Base-by-base conservation (phyloP, 2,888 invertebrate genomes). In the Zaprionus bogoriensis region DNA sequence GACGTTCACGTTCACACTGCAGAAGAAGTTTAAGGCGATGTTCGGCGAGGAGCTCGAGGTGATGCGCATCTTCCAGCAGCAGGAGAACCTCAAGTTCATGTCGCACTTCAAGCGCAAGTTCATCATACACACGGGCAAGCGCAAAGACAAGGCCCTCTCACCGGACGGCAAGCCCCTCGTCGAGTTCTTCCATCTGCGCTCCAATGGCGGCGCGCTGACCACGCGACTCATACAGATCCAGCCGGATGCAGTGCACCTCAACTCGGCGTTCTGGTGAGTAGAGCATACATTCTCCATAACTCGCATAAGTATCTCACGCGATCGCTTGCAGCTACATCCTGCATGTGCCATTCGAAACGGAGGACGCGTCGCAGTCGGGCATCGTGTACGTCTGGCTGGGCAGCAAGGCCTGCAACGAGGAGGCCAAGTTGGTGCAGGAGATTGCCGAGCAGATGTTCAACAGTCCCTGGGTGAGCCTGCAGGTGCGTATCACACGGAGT, bases 361-460 rank as follows among this genome's bases (percentile, higher is more conserved):
- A 95, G 45, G 96, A 96, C 87, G 93, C 94, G 59, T 92, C 93
- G 39, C 93, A 94, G 79, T 94, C 95, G 6, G 98, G 98, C 41
- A 97, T 98, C 67, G 97, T 98, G 53, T 99, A 99, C 91, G 97
- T 97, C 46, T 99, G 99, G 99, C 94, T 98, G 85, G 99, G 99
- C 2, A 94, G 93, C 22, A 95, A 96, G 89, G 93, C 96, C 42
- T 95, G 96, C 88, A 93, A 95, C 3, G 97, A 98, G 87, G 97
- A 98, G 84, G 95, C 96, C 0, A 93, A 95, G 58, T 93, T 98
- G 55, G 93, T 97, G 44, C 96, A 97, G 90, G 98, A 98, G 90
- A 96, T 98, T 70, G 98, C 98, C 0, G 96, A 97, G 88, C 95
- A 96, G 87, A 96, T 97, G 94, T 97, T 97, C 89, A 96, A 97